phyloP scores from a whole-genome alignment of 1,140 invertebrate genomes.

The Zaprionus lachaisei region DNA sequence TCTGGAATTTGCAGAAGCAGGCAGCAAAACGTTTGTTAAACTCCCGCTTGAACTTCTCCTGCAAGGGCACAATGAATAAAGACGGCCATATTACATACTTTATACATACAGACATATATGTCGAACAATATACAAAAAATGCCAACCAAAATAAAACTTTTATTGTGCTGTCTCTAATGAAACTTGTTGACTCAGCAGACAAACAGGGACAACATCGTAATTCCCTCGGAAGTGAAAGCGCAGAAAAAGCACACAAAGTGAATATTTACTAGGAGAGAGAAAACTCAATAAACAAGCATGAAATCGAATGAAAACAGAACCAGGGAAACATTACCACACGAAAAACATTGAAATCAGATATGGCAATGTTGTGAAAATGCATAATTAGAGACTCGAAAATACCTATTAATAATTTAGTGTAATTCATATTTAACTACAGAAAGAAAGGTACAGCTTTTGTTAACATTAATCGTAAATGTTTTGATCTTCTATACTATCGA shows the following conservation, averaged over 20 bases:
- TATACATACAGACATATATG: not conserved
- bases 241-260: not conserved
- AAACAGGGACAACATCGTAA: not conserved
- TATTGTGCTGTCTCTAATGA: slow-evolving; percentile 9
- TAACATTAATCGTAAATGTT: too few species aligned
- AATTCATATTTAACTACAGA: too few species aligned
- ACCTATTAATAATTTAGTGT: not conserved
- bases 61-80: not conserved
- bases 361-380: not conserved
- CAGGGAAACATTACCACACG: not conserved
- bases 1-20: slow-evolving; percentile 77
- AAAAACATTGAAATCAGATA: not conserved
- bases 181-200: not conserved
- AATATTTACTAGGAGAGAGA: slow-evolving; percentile 8
- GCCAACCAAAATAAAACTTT: slow-evolving; percentile 10
- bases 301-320: not conserved
- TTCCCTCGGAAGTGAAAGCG: not conserved
- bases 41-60: slow-evolving; percentile 91
- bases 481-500: too few species aligned
- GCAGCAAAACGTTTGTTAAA: slow-evolving; percentile 88
- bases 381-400: not conserved
- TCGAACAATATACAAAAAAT: slow-evolving; percentile 10
- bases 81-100: not conserved
- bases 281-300: not conserved
- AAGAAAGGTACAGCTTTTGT: too few species aligned